Conservation (phyloP, 2,797 vertebrate species). For the Carduelis carduelis region DNA sequence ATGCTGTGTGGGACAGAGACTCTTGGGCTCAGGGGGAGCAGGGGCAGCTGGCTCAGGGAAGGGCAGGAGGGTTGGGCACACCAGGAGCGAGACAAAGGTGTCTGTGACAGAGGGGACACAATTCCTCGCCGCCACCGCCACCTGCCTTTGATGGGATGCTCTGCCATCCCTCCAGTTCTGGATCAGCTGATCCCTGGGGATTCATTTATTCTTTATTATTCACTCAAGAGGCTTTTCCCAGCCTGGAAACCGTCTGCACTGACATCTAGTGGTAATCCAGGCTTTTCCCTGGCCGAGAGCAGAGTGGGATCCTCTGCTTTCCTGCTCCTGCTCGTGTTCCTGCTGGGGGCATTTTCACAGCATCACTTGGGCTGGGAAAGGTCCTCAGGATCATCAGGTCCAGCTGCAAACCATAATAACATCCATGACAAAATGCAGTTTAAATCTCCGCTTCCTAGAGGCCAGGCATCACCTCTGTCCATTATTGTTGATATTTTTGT, state of each 20-base stretch:
- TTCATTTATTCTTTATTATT: background rate
- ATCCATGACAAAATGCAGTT: background rate
- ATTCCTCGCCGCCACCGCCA: accelerated
- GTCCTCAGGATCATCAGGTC: no score
- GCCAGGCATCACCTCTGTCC: accelerated
- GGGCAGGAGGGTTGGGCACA: accelerated
- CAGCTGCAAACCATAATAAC: background rate
- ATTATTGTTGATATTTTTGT: background rate
- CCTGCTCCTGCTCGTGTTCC: accelerated
- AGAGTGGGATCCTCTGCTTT: background rate
- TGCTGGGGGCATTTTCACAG: background rate
- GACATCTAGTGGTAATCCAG: conserved; percentile 38
- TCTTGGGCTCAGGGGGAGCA: background rate
- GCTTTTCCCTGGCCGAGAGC: background rate
- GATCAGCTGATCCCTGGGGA: background rate
- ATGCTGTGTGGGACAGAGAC: background rate
- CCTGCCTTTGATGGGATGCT: background rate
- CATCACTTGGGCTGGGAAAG: background rate
- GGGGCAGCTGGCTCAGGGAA: background rate
- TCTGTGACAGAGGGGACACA: background rate
- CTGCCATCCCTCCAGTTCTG: accelerated
- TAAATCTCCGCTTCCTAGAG: background rate
- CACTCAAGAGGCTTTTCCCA: background rate
- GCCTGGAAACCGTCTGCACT: background rate
- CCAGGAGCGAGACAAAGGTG: background rate